Base-by-base conservation (phyloP, 2,113 vertebrate genomes). In the Callipepla squamata region DNA sequence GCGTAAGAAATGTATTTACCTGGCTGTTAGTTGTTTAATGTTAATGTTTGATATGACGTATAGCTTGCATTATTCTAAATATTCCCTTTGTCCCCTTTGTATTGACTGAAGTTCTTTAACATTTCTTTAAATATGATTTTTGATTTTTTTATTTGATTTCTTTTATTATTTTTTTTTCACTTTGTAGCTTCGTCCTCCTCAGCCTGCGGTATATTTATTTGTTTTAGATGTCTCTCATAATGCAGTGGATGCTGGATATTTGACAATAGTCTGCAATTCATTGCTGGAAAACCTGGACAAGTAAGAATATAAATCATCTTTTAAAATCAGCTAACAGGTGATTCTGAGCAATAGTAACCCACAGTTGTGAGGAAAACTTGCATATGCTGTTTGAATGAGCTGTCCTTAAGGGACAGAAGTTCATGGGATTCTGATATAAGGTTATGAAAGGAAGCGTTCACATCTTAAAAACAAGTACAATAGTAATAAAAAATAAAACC, bases 161-260 rank as follows among this genome's bases (percentile, higher is more conserved):
- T 53, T 34, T 45, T 87, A 80, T 61, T 93, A 81, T 58, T 21
- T 21, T 12, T 50, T 22, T 44, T 84, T 82, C 51, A 81, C 77
- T 45, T 96, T 96, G 81, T 94, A 99, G 99, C 95, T 99, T 92
- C 98, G 99, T 63, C 99, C 99, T 91, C 99, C 99, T 94, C 99
- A 99, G 86, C 99, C 99, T 3, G 98, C 99, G 2, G 99, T 98
- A 48, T 99, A 99, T 97, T 97, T 99, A 93, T 99, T 99, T 97
- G 98, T 99, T 72, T 97, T 99, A 93, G 99, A 99, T 73, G 99
- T 99, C 47, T 99, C 99, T 79, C 99, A 99, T 93, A 99, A 99
- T 42, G 99, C 99, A 15, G 98, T 99, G 87, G 99, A 99, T 88
- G 97, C 98, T 11, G 99, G 99, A 80, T 99, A 99, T 97, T 98